A percentile compares a stretch with the other conserved stretches of the same genome.
These are phyloP conservation scores for Daubentonia madagascariensis DNA, from an alignment of 2,113 vertebrate genomes.

Conservation along the genomic window DNA sequence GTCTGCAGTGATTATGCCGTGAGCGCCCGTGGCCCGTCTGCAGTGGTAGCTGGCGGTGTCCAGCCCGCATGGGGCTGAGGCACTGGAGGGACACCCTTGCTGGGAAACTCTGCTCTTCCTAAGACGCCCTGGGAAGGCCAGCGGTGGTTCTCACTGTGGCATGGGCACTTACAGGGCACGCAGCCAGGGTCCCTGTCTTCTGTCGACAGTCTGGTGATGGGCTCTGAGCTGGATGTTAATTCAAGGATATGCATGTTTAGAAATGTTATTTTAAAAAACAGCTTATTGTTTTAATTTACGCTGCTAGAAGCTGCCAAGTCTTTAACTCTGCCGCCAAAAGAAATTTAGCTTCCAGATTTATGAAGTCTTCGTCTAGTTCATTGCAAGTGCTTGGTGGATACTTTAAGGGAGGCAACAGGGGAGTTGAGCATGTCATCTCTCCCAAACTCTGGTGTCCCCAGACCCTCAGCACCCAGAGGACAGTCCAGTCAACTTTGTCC, in stretches of 20 bases:
- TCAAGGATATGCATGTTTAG: conserved; percentile 73
- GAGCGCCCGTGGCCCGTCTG: accelerated
- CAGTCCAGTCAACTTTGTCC: background rate
- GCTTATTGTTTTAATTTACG: conserved; percentile 80
- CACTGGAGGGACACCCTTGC: background rate
- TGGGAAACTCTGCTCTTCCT: accelerated
- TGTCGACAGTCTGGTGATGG: conserved; percentile 44
- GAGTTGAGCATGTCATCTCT: background rate
- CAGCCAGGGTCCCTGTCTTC: background rate
- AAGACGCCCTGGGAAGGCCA: background rate
- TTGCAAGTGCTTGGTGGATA: conserved; percentile 53
- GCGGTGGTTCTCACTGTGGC: accelerated
- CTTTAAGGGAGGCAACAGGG: background rate
- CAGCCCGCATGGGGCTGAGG: accelerated
- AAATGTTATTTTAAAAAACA: conserved; percentile 71
- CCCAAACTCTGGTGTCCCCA: background rate
- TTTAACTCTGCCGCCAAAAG: conserved; percentile 63
- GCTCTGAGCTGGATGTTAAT: conserved; percentile 26
- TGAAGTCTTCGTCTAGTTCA: conserved; percentile 66
- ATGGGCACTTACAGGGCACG: accelerated
- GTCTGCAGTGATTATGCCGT: conserved; percentile 51
- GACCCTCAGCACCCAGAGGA: background rate
- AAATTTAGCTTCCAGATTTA: conserved; percentile 76
- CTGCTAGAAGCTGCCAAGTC: conserved; percentile 70
- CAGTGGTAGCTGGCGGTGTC: accelerated